Conservation (phyloP, 2,113 vertebrate species). For the Protobothrops mucrosquamatus region DNA sequence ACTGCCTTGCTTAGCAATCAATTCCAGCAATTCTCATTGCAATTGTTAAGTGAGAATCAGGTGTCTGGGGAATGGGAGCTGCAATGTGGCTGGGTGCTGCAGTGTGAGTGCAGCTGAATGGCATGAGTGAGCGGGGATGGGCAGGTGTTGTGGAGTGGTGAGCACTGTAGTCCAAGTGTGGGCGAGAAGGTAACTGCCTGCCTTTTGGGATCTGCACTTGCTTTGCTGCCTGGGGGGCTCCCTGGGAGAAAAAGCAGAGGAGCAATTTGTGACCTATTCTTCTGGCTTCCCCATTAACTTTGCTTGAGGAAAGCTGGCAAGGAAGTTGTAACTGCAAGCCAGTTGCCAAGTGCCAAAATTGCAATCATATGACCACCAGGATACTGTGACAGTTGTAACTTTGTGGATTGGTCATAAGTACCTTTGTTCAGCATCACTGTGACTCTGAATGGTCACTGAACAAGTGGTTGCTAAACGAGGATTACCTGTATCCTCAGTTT, state of each 20-base stretch:
- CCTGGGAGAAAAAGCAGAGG: neutral
- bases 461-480: neutral
- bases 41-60: neutral
- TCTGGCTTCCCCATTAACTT: neutral
- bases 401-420: neutral
- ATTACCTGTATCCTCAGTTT: neutral
- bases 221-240: neutral
- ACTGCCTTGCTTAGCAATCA: neutral
- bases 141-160: neutral
- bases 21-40: neutral
- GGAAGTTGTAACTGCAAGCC: neutral
- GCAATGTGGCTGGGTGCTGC: neutral
- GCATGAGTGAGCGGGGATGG: neutral
- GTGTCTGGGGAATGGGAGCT: neutral
- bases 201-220: neutral
- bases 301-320: neutral
- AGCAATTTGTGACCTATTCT: neutral
- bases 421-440: neutral
- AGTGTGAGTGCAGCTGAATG: neutral
- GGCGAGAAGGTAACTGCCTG: neutral
- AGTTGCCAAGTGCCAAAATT: neutral
- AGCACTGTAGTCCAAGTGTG: neutral
- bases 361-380: neutral
- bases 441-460: neutral
- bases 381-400: neutral